These are phyloP conservation scores for Acromyrmex charruanus DNA, from an alignment of 1,140 invertebrate genomes.

Conservation along the genomic window DNA sequence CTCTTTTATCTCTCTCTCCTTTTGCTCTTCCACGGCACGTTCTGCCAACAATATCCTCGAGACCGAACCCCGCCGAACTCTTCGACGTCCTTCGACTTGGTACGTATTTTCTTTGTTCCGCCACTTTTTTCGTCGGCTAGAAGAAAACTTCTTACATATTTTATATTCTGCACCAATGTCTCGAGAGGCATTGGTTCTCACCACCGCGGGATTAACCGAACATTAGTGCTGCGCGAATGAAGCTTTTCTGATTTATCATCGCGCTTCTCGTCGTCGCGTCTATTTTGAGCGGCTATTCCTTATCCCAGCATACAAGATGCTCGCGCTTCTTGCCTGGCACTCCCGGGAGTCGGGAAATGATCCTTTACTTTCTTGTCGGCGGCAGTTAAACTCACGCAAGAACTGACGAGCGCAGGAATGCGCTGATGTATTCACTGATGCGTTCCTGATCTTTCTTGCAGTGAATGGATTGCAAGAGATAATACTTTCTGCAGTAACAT, in stretches of 20 bases:
- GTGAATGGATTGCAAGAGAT: conserved; percentile 1
- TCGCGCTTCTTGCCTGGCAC: conserved; percentile 6
- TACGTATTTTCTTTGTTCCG: conserved; percentile 49
- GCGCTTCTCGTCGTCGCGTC: conserved; percentile 25
- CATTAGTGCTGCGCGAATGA: conserved; percentile 64
- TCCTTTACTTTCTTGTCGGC: conserved; percentile 49
- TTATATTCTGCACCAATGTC: conserved; percentile 63
- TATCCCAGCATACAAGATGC: conserved; percentile 54
- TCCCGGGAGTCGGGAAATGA: conserved; percentile 8
- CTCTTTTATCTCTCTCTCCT: not conserved
- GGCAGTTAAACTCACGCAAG: conserved; percentile 56
- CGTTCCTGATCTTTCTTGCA: conserved; percentile 7
- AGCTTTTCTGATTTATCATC: conserved; percentile 67
- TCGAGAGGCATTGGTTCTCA: conserved; percentile 4
- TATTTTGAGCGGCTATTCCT: conserved; percentile 59
- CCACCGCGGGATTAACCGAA: conserved; percentile 60
- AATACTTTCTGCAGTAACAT: not conserved
- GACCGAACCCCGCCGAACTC: conserved; percentile 38
- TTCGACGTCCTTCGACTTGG: conserved; percentile 45
- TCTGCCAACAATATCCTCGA: conserved; percentile 29
- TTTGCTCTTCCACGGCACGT: conserved; percentile 48
- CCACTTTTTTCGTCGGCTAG: conserved; percentile 35
- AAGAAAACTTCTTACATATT: conserved; percentile 71
- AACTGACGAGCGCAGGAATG: conserved; percentile 44
- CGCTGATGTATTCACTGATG: conserved; percentile 37